Percentiles rank a stretch among this genome's conserved stretches.
Evolutionary conservation across 1,140 invertebrate genomes (phyloP).

Genomic region (Procambarus clarkii): DNA sequence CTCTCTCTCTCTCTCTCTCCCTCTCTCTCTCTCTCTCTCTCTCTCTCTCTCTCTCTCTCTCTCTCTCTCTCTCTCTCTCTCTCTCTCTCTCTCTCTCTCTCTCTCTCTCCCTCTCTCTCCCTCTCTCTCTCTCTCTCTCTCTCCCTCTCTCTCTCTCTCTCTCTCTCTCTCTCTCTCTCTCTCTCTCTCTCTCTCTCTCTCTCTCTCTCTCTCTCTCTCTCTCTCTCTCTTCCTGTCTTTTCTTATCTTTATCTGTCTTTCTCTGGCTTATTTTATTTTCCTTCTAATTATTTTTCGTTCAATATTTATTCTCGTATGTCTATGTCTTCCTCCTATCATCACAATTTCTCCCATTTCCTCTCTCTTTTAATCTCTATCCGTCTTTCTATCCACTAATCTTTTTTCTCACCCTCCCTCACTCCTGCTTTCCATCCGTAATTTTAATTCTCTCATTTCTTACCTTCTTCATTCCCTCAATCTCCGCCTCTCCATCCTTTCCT

Average conservation of each 20-base stretch:
- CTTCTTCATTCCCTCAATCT: too few species aligned
- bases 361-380: too few species aligned
- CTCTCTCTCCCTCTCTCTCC: neutral
- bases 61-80: neutral
- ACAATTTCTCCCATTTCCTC: too few species aligned
- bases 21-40: constrained; percentile 1
- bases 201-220: neutral
- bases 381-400: too few species aligned
- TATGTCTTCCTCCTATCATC: too few species aligned
- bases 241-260: neutral
- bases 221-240: neutral
- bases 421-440: too few species aligned
- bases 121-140: neutral
- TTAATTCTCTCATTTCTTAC: too few species aligned
- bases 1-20: neutral
- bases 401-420: too few species aligned
- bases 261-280: neutral
- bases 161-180: neutral
- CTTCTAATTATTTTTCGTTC: too few species aligned
- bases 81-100: neutral
- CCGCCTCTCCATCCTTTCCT: too few species aligned
- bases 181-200: neutral
- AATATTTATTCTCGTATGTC: too few species aligned
- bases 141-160: neutral
- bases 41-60: neutral